Base-by-base conservation (phyloP, 2,888 invertebrate genomes). In the Aphodius sticticus region DNA sequence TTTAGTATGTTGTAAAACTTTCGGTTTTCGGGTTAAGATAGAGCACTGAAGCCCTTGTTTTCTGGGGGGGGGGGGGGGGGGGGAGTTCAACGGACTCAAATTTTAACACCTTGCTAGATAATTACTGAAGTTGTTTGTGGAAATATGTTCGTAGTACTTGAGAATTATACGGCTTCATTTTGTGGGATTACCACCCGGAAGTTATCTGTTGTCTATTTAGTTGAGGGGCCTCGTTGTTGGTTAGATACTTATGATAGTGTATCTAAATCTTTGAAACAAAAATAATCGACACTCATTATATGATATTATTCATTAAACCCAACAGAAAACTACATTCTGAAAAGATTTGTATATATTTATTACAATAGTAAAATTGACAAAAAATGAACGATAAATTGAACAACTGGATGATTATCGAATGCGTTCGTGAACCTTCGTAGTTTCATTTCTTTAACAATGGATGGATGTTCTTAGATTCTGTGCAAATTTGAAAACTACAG, bases 1-100 rank as follows among this genome's bases (percentile, higher is more conserved):
- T 71, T n/a, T 16, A 16, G 71, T 36, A 74, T 16, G 74, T 74
- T 74, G 74, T 26, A 26, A 26, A 74, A 74, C 35, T 74, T 16
- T 53, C 53, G 53, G 53, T 53, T 53, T 53, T 53, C 9, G 53
- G 53, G 53, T 5, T 2, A 53, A 53, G 53, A 53, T 53, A 7
- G 53, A 9, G 53, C 53, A 9, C 12, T 53, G 26, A 26, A 53
- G 53, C 53, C 53, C 53, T 53, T 53, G 53, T 53, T 53, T 53
- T 53, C 53, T 5, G 2, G 53, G 7, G 12, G 53, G 9, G 12
- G 4, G 53, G 12, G 53, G 9, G 12, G n/a, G n/a, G n/a, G 12
- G 53, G 9, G 12, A 53, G 53, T 53, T 53, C 53, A 53, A 53
- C 53, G 53, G 53, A 9, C 53, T 53, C 53, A 53, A 12, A 53